Percentiles rank a stretch among this genome's conserved stretches.
phyloP scores from a whole-genome alignment of 2,797 vertebrate species.

The Balearica regulorum region DNA sequence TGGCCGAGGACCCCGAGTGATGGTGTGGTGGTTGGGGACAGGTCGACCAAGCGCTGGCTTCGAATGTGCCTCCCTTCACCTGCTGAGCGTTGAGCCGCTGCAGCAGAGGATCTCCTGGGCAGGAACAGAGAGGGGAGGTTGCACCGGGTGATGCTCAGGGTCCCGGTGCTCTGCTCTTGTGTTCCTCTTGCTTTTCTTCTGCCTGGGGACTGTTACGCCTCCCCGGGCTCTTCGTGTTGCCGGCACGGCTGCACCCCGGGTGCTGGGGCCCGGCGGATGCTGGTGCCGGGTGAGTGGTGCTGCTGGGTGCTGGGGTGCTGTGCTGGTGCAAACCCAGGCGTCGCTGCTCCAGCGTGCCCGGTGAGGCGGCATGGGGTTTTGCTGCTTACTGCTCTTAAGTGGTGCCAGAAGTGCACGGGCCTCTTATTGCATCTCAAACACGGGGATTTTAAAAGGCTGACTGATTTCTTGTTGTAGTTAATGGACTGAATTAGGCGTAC shows the following conservation, averaged over 20 bases:
- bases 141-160: not conserved
- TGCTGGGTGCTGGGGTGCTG: not conserved
- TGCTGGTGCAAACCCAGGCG: not conserved
- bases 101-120: not conserved
- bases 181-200: not conserved
- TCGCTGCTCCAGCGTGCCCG: rapidly evolving
- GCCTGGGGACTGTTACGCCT: not conserved
- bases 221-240: not conserved
- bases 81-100: rapidly evolving
- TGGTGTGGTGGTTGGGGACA: rapidly evolving
- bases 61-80: not conserved
- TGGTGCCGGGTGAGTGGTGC: rapidly evolving
- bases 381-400: rapidly evolving
- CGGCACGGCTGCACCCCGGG: rapidly evolving
- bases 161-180: not conserved
- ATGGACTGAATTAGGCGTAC: not conserved
- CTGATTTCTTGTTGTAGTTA: not conserved
- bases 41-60: rapidly evolving
- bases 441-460: not conserved
- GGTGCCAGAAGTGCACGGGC: not conserved
- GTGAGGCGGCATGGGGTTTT: rapidly evolving
- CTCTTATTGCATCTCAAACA: not conserved
- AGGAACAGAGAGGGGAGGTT: rapidly evolving
- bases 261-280: too few relatives aligned
- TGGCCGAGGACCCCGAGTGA: rapidly evolving